Percentiles rank a stretch among this genome's conserved stretches.
phyloP scores from a whole-genome alignment of 1,140 invertebrate genomes.

The Linepithema humile region DNA sequence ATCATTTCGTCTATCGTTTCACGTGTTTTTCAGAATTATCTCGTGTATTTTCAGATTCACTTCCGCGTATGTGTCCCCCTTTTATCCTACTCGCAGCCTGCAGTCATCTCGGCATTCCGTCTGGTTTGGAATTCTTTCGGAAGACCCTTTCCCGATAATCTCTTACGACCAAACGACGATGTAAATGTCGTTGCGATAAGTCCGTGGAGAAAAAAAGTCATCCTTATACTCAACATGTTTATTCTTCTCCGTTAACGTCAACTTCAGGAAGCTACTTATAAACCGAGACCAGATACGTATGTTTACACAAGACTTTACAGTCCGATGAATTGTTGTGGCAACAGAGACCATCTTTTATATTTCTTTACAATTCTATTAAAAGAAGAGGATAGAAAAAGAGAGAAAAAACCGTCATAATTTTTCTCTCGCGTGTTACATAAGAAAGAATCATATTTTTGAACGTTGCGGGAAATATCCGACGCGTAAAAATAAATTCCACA shows the following conservation, averaged over 20 bases:
- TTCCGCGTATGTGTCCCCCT: neutral
- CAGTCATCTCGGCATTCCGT: constrained; percentile 42
- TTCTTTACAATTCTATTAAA: neutral
- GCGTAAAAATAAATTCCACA: constrained; percentile 34
- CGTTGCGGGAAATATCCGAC: neutral
- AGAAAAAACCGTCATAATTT: neutral
- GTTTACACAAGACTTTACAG: constrained; percentile 22
- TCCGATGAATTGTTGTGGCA: constrained; percentile 20
- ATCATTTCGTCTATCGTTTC: constrained; percentile 33
- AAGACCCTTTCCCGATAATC: constrained; percentile 40
- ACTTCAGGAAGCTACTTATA: constrained; percentile 31
- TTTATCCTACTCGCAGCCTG: neutral
- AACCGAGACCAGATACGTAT: neutral
- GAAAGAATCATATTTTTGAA: neutral
- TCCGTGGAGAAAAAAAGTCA: constrained; percentile 21
- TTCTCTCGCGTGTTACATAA: neutral
- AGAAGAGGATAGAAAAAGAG: neutral
- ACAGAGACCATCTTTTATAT: neutral
- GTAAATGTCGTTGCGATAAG: constrained; percentile 46
- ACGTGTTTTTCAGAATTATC: neutral
- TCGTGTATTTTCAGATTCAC: constrained; percentile 42
- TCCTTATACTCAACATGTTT: constrained; percentile 26
- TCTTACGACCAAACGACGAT: constrained; percentile 24
- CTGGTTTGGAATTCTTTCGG: constrained; percentile 23
- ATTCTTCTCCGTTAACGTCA: constrained; percentile 19